Base-by-base conservation (phyloP, 2,888 invertebrate species). In the Fragum whitleyi region DNA sequence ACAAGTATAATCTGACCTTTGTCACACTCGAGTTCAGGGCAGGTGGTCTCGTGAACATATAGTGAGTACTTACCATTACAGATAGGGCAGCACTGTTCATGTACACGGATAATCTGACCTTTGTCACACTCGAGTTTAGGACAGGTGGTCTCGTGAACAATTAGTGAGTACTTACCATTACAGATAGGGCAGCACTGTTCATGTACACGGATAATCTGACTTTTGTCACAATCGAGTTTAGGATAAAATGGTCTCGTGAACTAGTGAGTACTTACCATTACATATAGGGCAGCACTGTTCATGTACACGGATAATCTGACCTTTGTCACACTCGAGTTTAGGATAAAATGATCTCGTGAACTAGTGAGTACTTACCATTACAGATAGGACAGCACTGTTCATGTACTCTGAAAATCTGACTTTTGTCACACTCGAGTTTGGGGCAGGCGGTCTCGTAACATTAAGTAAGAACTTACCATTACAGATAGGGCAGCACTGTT, bases 301-400 rank as follows among this genome's bases (percentile, higher is more conserved):
- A 69, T 96, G 96, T 82, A 97, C 96, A 89, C 96, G 96, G 94
- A 97, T 96, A 94, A 97, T 97, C 92, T 97, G 96, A 85, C 96
- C 95, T 70, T 95, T 95, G 85, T 97, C 96, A 94, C 97, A 97
- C 72, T 96, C 95, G 89, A 97, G 95, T 90, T 95, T 95, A 68
- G 97, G 97, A n/a, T n/a, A n/a, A n/a, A n/a, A n/a, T n/a, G n/a
- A 95, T 95, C 90, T 96, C 96, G n/a, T n/a, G n/a, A n/a, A n/a
- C n/a, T n/a, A n/a, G n/a, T n/a, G n/a, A n/a, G n/a, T n/a, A 83
- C 87, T 57, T 87, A 97, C 97, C 97, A 95, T 96, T 96, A 94
- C 98, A 98, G 93, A 97, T 97, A 94, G 97, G 97, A 95, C 98
- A 98, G 95, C 97, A 98, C 94, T 97, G 96, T 79, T 96, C 97